phyloP scores from a whole-genome alignment of 2,113 vertebrate genomes.

The Oostethus manadensis region DNA sequence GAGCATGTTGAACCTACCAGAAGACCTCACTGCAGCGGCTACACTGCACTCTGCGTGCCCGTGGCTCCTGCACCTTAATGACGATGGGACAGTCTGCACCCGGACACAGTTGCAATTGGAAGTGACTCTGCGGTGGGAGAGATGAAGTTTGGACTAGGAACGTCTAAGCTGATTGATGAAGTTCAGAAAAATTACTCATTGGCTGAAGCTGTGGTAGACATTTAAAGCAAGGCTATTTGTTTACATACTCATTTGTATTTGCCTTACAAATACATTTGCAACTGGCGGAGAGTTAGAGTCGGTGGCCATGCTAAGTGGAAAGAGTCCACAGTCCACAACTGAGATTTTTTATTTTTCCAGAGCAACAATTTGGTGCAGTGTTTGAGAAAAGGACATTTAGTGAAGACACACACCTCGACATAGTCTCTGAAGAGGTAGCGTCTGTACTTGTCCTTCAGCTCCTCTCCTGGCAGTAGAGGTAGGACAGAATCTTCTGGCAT shows the following conservation, averaged over 20 bases:
- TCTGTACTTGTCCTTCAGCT: constrained; percentile 97
- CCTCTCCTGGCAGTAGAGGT: constrained; percentile 90
- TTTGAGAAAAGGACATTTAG: background rate
- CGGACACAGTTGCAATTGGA: constrained; percentile 97
- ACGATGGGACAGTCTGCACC: constrained; percentile 98
- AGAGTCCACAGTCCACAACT: too few species aligned
- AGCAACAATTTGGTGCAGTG: too few species aligned
- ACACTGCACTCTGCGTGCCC: constrained; percentile 95
- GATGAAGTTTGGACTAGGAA: background rate
- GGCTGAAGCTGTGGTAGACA: background rate
- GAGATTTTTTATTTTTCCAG: too few species aligned
- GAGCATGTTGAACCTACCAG: constrained; percentile 77
- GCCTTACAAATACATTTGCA: too few species aligned
- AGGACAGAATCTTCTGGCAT: constrained; percentile 97
- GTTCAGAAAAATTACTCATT: background rate
- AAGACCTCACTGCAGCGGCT: constrained; percentile 96
- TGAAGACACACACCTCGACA: constrained; percentile 77
- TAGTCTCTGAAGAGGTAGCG: constrained; percentile 99
- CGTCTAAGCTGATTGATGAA: background rate
- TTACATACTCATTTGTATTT: too few species aligned
- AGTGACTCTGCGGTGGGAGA: constrained; percentile 82
- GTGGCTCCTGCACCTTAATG: constrained; percentile 96
- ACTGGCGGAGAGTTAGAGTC: too few species aligned
- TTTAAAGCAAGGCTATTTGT: background rate
- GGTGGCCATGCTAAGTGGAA: too few species aligned